Evolutionary conservation across 2,888 invertebrate genomes (phyloP).

Genomic region (Lochmaea capreae): DNA sequence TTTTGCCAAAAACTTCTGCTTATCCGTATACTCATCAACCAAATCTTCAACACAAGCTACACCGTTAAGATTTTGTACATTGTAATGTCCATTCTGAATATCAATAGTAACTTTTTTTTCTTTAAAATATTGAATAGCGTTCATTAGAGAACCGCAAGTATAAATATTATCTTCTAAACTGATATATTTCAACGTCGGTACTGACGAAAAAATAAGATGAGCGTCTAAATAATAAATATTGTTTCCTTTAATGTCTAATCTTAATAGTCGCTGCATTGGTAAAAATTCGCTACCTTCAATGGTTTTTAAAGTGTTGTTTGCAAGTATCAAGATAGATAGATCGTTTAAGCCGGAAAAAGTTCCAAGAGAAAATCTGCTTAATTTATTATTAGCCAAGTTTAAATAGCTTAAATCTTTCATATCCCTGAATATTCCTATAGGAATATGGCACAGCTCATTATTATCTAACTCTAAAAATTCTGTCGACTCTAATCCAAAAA

Average conservation of each 20-base stretch:
- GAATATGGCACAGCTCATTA: conserved; percentile 58
- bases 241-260: conserved; percentile 59
- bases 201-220: conserved; percentile 52
- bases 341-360: conserved; percentile 58
- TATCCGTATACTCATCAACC: conserved; percentile 48
- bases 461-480: conserved; percentile 58
- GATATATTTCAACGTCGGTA: conserved; percentile 55
- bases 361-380: conserved; percentile 55
- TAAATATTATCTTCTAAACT: conserved; percentile 60
- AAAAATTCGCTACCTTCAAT: conserved; percentile 57
- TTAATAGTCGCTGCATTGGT: conserved; percentile 53
- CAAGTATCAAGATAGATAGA: conserved; percentile 55
- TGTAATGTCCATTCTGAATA: conserved; percentile 52
- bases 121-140: conserved; percentile 57
- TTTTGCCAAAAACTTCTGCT: conserved; percentile 52
- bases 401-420: conserved; percentile 53
- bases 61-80: conserved; percentile 60
- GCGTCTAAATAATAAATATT: conserved; percentile 58
- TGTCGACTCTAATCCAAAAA: conserved; percentile 53
- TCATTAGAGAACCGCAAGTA: conserved; percentile 55
- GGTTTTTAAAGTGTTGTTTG: conserved; percentile 54
- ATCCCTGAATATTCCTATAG: conserved; percentile 58
- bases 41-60: conserved; percentile 58
- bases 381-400: conserved; percentile 58
- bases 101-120: conserved; percentile 51